Evolutionary conservation across 2,888 invertebrate genomes (phyloP), one percentile per base, ranked within the genome.

Genomic region (Adela reaumurella): DNA sequence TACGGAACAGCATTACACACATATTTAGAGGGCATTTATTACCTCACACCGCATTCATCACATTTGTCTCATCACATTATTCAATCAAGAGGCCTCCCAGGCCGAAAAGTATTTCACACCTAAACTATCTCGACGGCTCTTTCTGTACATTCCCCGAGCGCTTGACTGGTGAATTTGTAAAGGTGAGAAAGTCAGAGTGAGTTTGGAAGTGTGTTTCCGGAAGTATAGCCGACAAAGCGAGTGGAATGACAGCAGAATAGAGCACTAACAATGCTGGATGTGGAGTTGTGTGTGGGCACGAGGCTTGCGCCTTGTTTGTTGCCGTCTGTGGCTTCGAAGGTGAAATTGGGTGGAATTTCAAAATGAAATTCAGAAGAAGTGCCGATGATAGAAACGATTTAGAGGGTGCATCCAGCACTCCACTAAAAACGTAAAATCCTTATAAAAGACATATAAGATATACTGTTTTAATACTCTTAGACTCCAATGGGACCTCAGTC

Each of bases 91-190:
- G 66, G 63, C 67, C 67, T 65, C 70, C 67, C 68, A 67, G 57
- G 62, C 57, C 56, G 64, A 56, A 45, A 45, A 24, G n/a, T 74
- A 74, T 76, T 72, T 74, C 71, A n/a, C n/a, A n/a, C n/a, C n/a
- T n/a, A n/a, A n/a, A n/a, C n/a, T n/a, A n/a, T n/a, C n/a, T n/a
- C n/a, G n/a, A n/a, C n/a, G n/a, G n/a, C n/a, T n/a, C n/a, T n/a
- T n/a, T n/a, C n/a, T n/a, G n/a, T n/a, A n/a, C n/a, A n/a, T n/a
- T n/a, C n/a, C n/a, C n/a, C 67, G 56, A 70, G 77, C 77, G 77
- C 70, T n/a, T 43, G 43, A 41, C 46, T 74, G 77, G 76, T 76
- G 73, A 60, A 63, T 60, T 67, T 68, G 63, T 58, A n/a, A 74
- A 74, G 24, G 24, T 24, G 24, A 24, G 24, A 24, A 24, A 6